Conservation (phyloP, 2,113 vertebrate genomes). For the rat (Rattus norvegicus) region GRCr8 NC_086019.1:30851501-30852000, state of each 20-base stretch:
- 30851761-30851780: not conserved
- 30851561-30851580: not conserved
- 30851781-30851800: not conserved
- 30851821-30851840: not conserved
- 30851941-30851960: not conserved
- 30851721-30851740: not conserved
- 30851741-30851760: conserved; percentile 19
- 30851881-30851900: not conserved
- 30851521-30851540: not conserved
- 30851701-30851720: not conserved
- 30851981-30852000: not conserved
- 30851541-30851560: not conserved
- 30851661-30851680: not conserved
- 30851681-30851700: not conserved
- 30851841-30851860: not conserved
- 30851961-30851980: not conserved
- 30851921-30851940: not conserved
- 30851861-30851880: not conserved
- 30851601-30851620: conserved; percentile 6
- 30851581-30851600: not conserved
- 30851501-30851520: not conserved
- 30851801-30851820: not conserved
- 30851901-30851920: not conserved
- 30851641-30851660: not conserved
- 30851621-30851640: not conserved